Base-by-base conservation (phyloP, 2,888 invertebrate species). In the Drosophila siamana region DNA sequence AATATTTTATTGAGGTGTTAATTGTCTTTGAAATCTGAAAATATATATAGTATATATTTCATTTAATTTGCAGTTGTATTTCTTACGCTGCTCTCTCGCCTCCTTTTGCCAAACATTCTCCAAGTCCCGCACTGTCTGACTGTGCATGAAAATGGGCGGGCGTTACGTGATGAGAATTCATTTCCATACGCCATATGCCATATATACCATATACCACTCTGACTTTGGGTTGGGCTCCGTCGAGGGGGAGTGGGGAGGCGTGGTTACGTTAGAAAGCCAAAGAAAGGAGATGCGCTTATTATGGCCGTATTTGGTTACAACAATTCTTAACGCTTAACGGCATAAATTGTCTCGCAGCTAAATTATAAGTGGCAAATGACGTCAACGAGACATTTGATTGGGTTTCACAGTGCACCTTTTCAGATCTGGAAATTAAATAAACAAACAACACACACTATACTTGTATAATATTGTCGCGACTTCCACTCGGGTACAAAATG, bases 81-180 rank as follows among this genome's bases (percentile, higher is more conserved):
- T n/a, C n/a, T n/a, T n/a, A n/a, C n/a, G n/a, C n/a, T n/a, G n/a
- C n/a, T n/a, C n/a, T n/a, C n/a, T n/a, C n/a, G n/a, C n/a, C n/a
- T n/a, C n/a, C n/a, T 8, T 65, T 74, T 57, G 62, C 74, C 56
- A 41, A 61, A 77, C 56, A 61, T 33, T 16, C 28, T 30, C n/a
- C 33, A 33, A 33, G 46, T 60, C 55, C 41, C 46, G 62, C 36
- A 64, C 73, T 78, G 81, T 83, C 81, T 88, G 77, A 83, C 80
- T 83, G 88, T 84, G 84, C 81, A 78, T 88, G 78, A 64, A 75
- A 88, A 80, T 78, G 78, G 71, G 57, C 60, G 54, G 61, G 62
- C 43, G 66, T 82, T 83, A 88, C 88, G 83, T 88, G 83, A 80
- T 81, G 57, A 44, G 88, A 70, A 88, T 85, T 65, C 40, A 69